Percentiles rank a stretch among this genome's conserved stretches.
phyloP scores from a whole-genome alignment of 2,888 invertebrate species.

The Orthosia gothica region DNA sequence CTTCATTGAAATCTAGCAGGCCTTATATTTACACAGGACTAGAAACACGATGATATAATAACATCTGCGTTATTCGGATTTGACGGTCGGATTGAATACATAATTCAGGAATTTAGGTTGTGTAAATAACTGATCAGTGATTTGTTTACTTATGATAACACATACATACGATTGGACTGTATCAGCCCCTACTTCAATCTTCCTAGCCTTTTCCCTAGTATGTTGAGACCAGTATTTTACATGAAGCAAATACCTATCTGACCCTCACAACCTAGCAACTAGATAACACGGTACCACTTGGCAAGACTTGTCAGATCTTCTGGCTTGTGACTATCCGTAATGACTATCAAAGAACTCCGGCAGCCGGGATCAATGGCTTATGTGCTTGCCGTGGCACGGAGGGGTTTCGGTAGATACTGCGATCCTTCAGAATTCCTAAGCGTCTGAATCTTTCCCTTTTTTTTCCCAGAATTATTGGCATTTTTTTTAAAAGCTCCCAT shows the following conservation, averaged over 20 bases:
- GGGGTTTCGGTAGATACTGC: no score
- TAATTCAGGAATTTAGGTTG: not conserved
- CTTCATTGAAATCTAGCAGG: not conserved
- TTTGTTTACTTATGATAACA: not conserved
- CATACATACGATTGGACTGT: not conserved
- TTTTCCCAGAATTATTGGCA: not conserved
- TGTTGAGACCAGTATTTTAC: no score
- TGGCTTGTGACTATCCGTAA: no score
- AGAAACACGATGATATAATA: constrained; percentile 23
- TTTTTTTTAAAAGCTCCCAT: constrained; percentile 6
- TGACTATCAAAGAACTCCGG: no score
- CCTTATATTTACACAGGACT: constrained; percentile 6
- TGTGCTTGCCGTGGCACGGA: no score
- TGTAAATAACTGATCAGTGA: not conserved
- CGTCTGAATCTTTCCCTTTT: constrained; percentile 7
- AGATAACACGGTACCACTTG: no score
- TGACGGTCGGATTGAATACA: not conserved
- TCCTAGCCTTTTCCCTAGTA: no score
- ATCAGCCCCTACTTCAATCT: not conserved
- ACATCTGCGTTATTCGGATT: not conserved
- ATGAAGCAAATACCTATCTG: no score
- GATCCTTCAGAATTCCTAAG: constrained; percentile 10
- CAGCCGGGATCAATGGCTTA: no score
- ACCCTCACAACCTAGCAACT: no score
- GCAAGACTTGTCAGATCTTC: no score